Base-by-base conservation (phyloP, 2,797 vertebrate species). In the Coluber constrictor region DNA sequence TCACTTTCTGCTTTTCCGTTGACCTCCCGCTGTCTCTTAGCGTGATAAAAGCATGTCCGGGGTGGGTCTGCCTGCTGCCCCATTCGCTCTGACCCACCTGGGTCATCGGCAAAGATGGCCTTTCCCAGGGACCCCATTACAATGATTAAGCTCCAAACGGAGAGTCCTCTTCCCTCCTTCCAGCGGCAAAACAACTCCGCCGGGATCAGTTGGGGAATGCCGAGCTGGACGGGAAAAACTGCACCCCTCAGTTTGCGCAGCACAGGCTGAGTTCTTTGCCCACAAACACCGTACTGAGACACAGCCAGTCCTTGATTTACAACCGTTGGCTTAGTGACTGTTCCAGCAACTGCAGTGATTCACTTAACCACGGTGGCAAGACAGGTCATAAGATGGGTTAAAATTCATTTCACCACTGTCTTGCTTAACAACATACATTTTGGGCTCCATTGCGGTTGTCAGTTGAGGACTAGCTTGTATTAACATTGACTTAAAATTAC, bases 71-170 rank as follows among this genome's bases (percentile, higher is more conserved):
- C 43, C 43, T 15, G 79, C 37, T 55, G 54, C 54, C 54, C 47
- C 54, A 83, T 93, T 91, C 61, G 90, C 54, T 61, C 92, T 88
- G 90, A 91, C 90, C 92, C 43, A 10, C 63, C 59, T 10, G 63
- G 86, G 90, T 93, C 89, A 91, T 91, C 91, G 79, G 86, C 86
- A 55, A 25, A 79, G 83, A 56, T n/a, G 23, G 32, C 13, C 56
- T 83, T 91, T 88, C 86, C 66, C 25, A 79, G 15, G 32, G 92
- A 87, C 63, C 92, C 86, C 86, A 93, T 93, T 93, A 88, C 47
- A 79, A 79, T 61, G 90, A 93, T 93, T 88, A 90, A 90, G 86
- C 88, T 87, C 89, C 88, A 13, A 20, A 20, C 0, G 2, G n/a
- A 79, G 15, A 79, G n/a, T 16, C 3, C 20, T 47, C 20, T 11